Conservation (phyloP, 2,113 vertebrate genomes). For the Drymodes brunneopygia region DNA sequence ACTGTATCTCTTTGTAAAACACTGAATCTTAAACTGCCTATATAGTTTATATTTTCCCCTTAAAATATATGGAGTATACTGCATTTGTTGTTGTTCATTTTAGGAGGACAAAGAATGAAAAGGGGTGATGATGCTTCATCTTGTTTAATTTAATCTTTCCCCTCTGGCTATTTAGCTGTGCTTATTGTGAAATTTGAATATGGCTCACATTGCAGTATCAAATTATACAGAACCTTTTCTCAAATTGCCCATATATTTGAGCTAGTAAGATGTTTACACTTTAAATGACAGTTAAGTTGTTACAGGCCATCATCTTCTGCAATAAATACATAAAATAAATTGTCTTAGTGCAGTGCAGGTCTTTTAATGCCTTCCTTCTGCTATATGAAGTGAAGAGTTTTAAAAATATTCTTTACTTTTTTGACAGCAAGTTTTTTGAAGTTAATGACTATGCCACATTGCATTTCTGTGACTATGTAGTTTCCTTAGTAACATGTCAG, state of each 20-base stretch:
- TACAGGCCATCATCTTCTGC: background rate
- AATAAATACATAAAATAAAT: background rate
- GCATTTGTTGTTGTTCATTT: background rate
- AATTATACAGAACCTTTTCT: background rate
- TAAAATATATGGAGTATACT: background rate
- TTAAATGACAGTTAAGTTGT: background rate
- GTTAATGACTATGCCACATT: background rate
- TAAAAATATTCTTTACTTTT: background rate
- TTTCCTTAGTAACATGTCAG: constrained; percentile 37
- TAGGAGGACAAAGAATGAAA: background rate
- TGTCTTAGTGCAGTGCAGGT: background rate
- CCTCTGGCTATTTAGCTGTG: background rate
- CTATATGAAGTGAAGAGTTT: background rate
- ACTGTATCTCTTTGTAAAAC: background rate
- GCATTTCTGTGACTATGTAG: background rate
- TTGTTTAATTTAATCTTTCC: background rate
- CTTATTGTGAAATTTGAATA: background rate
- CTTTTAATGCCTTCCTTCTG: background rate
- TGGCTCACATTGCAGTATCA: background rate
- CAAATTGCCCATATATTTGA: background rate
- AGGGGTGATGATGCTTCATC: background rate
- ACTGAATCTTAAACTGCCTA: background rate
- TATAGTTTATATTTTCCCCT: background rate
- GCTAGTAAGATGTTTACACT: background rate
- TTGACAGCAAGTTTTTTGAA: background rate